These are phyloP conservation scores for Cephus rjabovi DNA, from an alignment of 2,888 invertebrate genomes.

Conservation along the genomic window DNA sequence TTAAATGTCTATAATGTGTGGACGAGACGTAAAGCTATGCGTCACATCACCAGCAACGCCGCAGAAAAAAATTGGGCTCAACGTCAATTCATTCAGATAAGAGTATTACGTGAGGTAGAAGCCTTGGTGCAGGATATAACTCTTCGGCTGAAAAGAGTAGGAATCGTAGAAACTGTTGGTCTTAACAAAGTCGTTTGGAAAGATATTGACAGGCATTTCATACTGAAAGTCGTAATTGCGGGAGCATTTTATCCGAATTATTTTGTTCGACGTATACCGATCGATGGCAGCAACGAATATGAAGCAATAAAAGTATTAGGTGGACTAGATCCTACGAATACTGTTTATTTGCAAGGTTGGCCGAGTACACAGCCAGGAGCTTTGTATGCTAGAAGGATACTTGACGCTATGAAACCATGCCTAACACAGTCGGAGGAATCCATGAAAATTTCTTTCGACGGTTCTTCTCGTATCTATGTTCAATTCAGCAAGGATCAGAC, in stretches of 20 bases:
- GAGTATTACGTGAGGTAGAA: conserved; percentile 80
- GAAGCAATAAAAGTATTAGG: conserved; percentile 75
- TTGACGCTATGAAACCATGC: conserved; percentile 70
- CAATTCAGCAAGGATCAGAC: conserved; percentile 71
- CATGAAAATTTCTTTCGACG: conserved; percentile 64
- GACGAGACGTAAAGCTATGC: conserved; percentile 72
- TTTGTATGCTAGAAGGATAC: conserved; percentile 76
- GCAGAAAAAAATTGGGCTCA: conserved; percentile 76
- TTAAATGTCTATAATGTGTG: conserved; percentile 87
- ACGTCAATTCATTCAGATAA: conserved; percentile 77
- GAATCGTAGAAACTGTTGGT: conserved; percentile 71
- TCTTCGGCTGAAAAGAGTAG: conserved; percentile 71
- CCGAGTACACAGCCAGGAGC: conserved; percentile 74
- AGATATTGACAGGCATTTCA: conserved; percentile 70
- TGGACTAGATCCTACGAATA: conserved; percentile 81
- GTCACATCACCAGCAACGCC: conserved; percentile 69
- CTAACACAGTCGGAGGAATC: conserved; percentile 41
- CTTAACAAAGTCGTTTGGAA: conserved; percentile 65
- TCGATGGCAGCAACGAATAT: conserved; percentile 72
- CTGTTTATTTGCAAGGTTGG: conserved; percentile 74
- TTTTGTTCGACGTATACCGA: conserved; percentile 73
- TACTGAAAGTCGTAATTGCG: conserved; percentile 81
- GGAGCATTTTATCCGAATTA: conserved; percentile 96
- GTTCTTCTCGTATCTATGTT: conserved; percentile 75
- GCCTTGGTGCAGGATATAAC: conserved; percentile 79